Conservation (phyloP, 1,140 invertebrate species). For the Ericerus pela region DNA sequence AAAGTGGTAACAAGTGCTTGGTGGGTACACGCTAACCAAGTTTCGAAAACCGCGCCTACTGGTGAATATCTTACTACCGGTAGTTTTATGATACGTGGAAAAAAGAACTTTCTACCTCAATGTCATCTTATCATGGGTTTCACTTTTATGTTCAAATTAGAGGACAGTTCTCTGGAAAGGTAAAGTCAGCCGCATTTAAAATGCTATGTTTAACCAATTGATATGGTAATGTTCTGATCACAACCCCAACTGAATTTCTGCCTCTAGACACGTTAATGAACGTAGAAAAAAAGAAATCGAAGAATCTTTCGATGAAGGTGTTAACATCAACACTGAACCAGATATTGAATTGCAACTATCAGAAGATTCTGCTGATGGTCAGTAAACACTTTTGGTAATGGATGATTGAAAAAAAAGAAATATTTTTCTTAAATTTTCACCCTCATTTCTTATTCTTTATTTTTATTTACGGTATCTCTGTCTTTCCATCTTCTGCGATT, state of each 20-base stretch:
- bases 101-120: slow-evolving; percentile 91
- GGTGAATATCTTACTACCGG: slow-evolving; percentile 92
- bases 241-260: neutral
- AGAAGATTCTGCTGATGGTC: neutral
- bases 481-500: too few relatives aligned
- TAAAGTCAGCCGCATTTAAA: too few relatives aligned
- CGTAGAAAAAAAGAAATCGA: neutral
- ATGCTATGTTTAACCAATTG: neutral
- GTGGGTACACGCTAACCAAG: slow-evolving; percentile 91
- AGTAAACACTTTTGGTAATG: too few relatives aligned
- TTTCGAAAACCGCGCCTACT: slow-evolving; percentile 94
- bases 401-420: too few relatives aligned
- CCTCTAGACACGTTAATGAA: neutral
- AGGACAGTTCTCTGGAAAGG: slow-evolving; percentile 43
- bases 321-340: neutral
- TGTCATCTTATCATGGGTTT: slow-evolving; percentile 84
- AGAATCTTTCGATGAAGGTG: neutral
- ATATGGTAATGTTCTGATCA: neutral
- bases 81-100: slow-evolving; percentile 96
- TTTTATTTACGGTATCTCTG: too few relatives aligned
- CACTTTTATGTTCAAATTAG: slow-evolving; percentile 79
- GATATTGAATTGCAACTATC: neutral
- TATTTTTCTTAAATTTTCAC: too few relatives aligned
- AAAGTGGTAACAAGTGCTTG: slow-evolving; percentile 89
- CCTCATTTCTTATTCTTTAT: too few relatives aligned